These are phyloP conservation scores for Acanthisitta chloris DNA, from an alignment of 2,113 vertebrate genomes.

Conservation along the genomic window DNA sequence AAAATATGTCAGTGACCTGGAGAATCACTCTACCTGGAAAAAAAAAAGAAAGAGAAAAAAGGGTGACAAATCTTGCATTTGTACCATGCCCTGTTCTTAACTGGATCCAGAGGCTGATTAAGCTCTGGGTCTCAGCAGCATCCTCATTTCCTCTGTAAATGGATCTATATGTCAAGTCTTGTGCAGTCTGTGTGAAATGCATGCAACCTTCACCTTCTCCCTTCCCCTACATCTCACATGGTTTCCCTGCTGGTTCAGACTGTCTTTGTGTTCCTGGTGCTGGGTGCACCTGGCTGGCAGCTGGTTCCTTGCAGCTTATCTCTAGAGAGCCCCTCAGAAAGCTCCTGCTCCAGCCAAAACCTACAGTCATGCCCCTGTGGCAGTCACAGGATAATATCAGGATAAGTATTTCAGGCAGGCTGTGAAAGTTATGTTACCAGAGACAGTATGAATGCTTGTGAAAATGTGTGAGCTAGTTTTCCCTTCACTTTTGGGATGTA, in stretches of 20 bases:
- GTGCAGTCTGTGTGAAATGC: background rate
- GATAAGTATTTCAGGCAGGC: background rate
- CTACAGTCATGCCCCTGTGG: rapidly evolving
- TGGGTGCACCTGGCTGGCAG: background rate
- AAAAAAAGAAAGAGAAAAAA: background rate
- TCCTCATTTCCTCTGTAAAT: background rate
- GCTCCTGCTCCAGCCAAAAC: background rate
- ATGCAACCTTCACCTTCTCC: background rate
- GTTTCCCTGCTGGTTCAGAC: background rate
- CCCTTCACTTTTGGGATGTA: background rate
- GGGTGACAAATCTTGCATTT: background rate
- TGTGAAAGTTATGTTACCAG: background rate
- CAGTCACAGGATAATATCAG: background rate
- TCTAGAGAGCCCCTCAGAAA: background rate
- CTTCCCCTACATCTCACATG: rapidly evolving
- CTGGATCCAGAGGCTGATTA: background rate
- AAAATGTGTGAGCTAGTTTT: background rate
- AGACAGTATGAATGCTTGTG: background rate
- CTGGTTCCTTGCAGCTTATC: rapidly evolving
- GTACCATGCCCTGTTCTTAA: background rate
- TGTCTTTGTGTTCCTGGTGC: background rate
- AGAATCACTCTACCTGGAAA: background rate
- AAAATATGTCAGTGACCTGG: background rate
- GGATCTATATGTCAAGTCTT: background rate
- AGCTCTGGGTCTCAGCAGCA: background rate